Evolutionary conservation across 2,797 vertebrate species (phyloP).

Genomic region (Acipenser ruthenus): DNA sequence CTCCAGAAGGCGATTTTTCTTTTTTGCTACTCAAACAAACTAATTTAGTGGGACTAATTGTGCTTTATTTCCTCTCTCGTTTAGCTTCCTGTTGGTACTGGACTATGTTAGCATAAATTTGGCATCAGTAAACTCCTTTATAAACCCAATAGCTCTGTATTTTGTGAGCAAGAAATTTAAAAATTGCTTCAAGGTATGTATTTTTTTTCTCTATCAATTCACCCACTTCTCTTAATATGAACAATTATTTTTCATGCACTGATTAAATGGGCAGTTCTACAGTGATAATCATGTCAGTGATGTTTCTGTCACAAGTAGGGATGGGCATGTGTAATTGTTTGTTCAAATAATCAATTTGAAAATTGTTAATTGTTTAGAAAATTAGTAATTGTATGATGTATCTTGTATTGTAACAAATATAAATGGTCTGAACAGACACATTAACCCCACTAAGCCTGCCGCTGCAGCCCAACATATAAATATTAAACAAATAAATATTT

Average conservation of each 20-base stretch:
- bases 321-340: too few species aligned
- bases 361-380: too few species aligned
- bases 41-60: background rate
- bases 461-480: too few species aligned
- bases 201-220: background rate
- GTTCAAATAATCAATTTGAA: too few species aligned
- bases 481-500: too few species aligned
- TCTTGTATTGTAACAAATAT: too few species aligned
- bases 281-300: conserved; percentile 21
- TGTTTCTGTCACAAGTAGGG: conserved; percentile 25
- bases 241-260: conserved; percentile 28
- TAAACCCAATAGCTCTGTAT: conserved; percentile 96
- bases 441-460: too few species aligned
- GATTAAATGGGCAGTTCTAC: conserved; percentile 6
- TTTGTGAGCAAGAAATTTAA: conserved; percentile 99
- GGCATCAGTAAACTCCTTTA: conserved; percentile 92
- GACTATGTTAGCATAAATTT: conserved; percentile 85
- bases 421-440: too few species aligned
- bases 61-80: conserved; percentile 20
- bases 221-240: conserved; percentile 26
- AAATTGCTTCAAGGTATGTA: conserved; percentile 93
- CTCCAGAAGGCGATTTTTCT: conserved; percentile 7
- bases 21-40: conserved; percentile 18
- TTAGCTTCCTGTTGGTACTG: conserved; percentile 83
- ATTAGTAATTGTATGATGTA: too few species aligned